phyloP scores from a whole-genome alignment of 2,113 vertebrate species.

The Corythaeola cristata region DNA sequence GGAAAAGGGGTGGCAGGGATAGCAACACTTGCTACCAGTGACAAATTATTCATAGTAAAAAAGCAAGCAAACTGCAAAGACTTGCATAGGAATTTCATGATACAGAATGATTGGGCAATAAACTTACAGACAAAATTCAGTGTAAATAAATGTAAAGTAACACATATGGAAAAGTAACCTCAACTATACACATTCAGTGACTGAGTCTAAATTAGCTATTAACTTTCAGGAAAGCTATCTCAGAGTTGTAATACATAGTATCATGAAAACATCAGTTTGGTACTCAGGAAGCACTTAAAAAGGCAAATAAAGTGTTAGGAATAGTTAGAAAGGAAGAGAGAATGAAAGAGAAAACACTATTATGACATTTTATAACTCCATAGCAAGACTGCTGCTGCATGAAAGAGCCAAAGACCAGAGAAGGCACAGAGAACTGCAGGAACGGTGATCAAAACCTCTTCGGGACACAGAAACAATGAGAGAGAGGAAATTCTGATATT shows the following conservation, averaged over 20 bases:
- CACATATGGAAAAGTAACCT: not conserved
- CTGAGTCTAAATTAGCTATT: not conserved
- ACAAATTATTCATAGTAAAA: conserved; percentile 25
- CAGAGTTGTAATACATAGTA: not conserved
- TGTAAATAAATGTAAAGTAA: conserved; percentile 22
- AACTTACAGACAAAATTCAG: not conserved
- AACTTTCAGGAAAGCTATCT: not conserved
- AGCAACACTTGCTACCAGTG: not conserved
- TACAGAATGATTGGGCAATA: conserved; percentile 19
- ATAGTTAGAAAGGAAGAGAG: not conserved
- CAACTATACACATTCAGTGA: not conserved
- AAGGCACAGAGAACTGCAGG: not conserved
- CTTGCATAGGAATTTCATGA: not conserved
- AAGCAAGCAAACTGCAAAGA: not conserved
- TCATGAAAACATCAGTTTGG: not conserved
- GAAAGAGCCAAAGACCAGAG: not conserved
- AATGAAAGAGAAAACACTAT: not conserved
- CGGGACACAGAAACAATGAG: not conserved
- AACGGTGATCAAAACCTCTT: not conserved
- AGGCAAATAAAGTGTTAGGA: conserved; percentile 10
- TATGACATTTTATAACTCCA: not conserved
- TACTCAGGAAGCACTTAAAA: conserved; percentile 18
- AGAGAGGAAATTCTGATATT: not conserved
- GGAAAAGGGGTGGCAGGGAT: not conserved
- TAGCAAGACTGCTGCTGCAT: not conserved